Evolutionary conservation across 2,888 invertebrate genomes (phyloP).

Genomic region (Calliphora vomitoria): DNA sequence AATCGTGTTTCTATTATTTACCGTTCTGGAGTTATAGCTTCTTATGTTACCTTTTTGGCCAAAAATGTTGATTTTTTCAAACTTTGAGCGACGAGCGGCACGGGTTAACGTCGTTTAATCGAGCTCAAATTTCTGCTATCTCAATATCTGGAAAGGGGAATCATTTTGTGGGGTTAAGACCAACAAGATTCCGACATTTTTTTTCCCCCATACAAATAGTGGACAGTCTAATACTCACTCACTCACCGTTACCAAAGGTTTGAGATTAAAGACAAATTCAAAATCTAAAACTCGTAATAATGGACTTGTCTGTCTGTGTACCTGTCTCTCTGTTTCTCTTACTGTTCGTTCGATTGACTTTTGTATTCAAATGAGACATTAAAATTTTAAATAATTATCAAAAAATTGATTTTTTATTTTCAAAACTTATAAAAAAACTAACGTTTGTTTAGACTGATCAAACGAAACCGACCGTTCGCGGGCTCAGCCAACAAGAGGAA

Average conservation of each 20-base stretch:
- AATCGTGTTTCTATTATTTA: no score
- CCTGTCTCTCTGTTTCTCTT: not conserved
- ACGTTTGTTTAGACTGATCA: conserved; percentile 25
- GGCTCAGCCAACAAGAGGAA: conserved; percentile 12
- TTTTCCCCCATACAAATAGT: no score
- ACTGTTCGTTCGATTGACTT: not conserved
- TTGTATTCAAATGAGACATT: conserved; percentile 55
- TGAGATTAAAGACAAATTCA: conserved; percentile 1
- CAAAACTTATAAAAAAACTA: conserved; percentile 1
- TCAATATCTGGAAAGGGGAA: no score
- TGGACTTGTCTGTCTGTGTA: not conserved
- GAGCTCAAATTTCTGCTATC: no score
- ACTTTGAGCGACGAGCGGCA: no score
- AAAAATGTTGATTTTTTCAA: no score
- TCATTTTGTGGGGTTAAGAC: no score
- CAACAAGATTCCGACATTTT: no score
- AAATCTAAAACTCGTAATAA: conserved; percentile 7
- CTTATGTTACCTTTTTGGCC: no score
- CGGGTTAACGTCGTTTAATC: no score
- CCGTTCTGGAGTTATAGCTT: no score
- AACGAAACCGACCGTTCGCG: conserved; percentile 1
- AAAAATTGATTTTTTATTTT: conserved; percentile 60
- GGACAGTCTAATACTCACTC: no score
- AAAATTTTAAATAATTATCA: conserved; percentile 56
- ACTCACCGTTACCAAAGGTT: conserved; percentile 14